phyloP scores from a whole-genome alignment of 2,888 invertebrate species.

The Palloptera scutellata region DNA sequence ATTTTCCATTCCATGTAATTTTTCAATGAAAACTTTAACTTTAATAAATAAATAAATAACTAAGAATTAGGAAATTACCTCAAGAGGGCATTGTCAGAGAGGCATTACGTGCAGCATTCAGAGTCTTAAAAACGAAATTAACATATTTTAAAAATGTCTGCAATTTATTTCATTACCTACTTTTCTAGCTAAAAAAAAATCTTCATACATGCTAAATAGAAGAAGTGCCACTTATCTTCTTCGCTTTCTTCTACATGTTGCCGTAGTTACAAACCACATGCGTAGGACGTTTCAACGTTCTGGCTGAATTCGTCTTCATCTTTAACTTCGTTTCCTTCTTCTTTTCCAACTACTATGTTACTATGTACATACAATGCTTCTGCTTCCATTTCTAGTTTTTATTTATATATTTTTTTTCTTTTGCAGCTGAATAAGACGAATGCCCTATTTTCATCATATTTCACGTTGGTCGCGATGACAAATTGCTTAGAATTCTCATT shows the following conservation, averaged over 20 bases:
- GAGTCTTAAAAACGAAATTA: constrained; percentile 30
- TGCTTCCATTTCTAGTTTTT: constrained; percentile 1
- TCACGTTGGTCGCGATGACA: constrained; percentile 43
- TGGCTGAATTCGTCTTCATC: constrained; percentile 10
- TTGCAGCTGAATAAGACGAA: constrained; percentile 40
- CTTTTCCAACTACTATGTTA: neutral
- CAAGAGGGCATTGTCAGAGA: neutral
- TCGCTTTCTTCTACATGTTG: constrained; percentile 8
- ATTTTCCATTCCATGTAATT: neutral
- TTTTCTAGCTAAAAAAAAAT: constrained; percentile 15
- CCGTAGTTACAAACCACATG: constrained; percentile 10
- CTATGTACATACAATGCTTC: neutral
- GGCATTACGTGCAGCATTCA: constrained; percentile 24
- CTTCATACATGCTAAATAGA: no score
- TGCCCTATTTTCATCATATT: constrained; percentile 43
- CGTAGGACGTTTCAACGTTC: neutral
- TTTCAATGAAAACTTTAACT: neutral
- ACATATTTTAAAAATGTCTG: constrained; percentile 41
- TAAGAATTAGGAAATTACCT: neutral
- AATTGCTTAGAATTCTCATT: constrained; percentile 40
- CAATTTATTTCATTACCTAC: constrained; percentile 40
- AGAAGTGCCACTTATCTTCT: neutral
- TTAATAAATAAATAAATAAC: no score
- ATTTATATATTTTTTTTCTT: neutral
- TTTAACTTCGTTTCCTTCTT: neutral